Conservation (phyloP, 2,113 vertebrate genomes). For the Dicrurus megarhynchus region DNA sequence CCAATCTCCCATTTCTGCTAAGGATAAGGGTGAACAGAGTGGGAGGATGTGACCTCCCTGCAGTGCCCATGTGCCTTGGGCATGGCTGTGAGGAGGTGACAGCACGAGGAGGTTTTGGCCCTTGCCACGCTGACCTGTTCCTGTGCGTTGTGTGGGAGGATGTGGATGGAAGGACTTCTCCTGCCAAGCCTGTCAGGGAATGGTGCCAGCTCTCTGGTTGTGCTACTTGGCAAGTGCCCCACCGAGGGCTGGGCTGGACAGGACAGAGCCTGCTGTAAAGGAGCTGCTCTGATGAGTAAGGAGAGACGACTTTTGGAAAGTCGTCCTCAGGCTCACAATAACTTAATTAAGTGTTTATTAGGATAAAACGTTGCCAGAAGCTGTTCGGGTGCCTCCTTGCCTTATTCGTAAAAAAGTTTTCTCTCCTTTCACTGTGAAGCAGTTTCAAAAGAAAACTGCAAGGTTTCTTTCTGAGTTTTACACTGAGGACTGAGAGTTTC, state of each 20-base stretch:
- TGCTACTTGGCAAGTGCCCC: not conserved
- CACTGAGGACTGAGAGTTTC: not conserved
- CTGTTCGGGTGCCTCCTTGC: constrained; percentile 2
- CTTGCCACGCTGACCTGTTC: fast-evolving
- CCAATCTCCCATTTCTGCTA: not conserved
- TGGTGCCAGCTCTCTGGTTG: not conserved
- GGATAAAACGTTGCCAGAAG: constrained; percentile 16
- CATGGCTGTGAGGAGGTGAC: not conserved
- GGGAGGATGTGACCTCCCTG: not conserved
- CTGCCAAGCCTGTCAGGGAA: not conserved
- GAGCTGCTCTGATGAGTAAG: not conserved
- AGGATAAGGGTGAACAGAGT: not conserved
- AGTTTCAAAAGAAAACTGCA: not conserved
- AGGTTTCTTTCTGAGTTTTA: not conserved
- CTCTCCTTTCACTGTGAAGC: not conserved
- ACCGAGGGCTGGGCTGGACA: not conserved
- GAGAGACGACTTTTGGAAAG: not conserved
- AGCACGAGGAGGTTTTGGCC: not conserved
- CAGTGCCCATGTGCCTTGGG: not conserved
- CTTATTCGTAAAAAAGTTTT: not conserved
- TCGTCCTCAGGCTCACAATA: not conserved
- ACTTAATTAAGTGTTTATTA: constrained; percentile 3
- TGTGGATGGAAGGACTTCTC: not conserved
- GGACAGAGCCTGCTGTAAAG: constrained; percentile 17
- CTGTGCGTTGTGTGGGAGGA: fast-evolving